Conservation (phyloP, 2,113 vertebrate species). For the Austrofundulus limnaeus region DNA sequence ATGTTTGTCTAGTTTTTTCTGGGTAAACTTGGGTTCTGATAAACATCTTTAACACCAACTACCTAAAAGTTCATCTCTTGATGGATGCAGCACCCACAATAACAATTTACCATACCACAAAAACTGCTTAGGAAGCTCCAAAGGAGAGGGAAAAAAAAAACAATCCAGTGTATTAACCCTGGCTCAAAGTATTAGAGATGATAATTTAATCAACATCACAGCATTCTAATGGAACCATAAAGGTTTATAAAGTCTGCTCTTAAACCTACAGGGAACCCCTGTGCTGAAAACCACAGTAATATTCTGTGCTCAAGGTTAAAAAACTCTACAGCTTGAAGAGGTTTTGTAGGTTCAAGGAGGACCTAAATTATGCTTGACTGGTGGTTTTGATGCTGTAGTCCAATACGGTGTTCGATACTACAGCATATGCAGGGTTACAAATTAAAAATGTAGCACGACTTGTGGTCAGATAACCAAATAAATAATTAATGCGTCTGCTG, state of each 20-base stretch:
- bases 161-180: not conserved
- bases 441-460: not conserved
- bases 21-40: no score
- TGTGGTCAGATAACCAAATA: not conserved
- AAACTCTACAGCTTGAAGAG: not conserved
- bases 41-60: not conserved
- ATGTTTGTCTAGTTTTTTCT: not conserved
- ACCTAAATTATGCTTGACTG: not conserved
- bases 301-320: not conserved
- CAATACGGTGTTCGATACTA: not conserved
- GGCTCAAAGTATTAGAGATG: not conserved
- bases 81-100: not conserved
- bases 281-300: not conserved
- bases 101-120: not conserved
- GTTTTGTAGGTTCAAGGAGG: not conserved
- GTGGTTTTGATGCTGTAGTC: not conserved
- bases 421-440: not conserved
- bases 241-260: not conserved
- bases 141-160: conserved; percentile 3
- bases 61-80: not conserved
- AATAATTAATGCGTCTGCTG: not conserved
- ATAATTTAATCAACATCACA: not conserved
- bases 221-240: not conserved
- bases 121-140: not conserved
- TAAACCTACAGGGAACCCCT: not conserved